Base-by-base conservation (phyloP, 1,140 invertebrate species). In the Ptiloglossa arizonensis region DNA sequence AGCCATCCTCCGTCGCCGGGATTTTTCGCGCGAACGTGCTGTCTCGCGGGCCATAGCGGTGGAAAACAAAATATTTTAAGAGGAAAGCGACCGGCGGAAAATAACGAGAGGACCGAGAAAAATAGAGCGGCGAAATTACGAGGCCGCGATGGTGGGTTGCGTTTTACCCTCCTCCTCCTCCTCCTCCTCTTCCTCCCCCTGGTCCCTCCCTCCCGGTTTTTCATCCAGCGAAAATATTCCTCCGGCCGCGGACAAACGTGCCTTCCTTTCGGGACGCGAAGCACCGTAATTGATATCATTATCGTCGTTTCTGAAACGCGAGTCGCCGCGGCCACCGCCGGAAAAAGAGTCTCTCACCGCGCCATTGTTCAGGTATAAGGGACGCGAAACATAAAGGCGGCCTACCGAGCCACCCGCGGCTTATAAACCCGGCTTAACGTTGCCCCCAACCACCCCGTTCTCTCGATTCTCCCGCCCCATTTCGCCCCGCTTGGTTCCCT, bases 391-490 rank as follows among this genome's bases (percentile, higher is more conserved):
- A 73, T 86, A 83, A 86, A 86, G 67, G 71, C 46, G 44, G 52
- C 68, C 80, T 82, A 79, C 50, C 81, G 70, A 84, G 76, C 74
- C 84, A 35, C 32, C 69, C 64, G 78, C 73, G 82, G 82, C 77
- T 82, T 87, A 86, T 87, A 86, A 86, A 86, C 74, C 77, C 80
- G 59, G 67, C 80, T 87, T 87, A 80, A 83, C 80, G 79, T 81
- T 22, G 24, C 46, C 60, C 5, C n/a, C n/a, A n/a, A n/a, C n/a
- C 50, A 9, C 59, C 35, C 76, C 15, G 19, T 32, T n/a, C 46
- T 19, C 19, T 15, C 22, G 11, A 29, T 69, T 69, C 17, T 35
- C 32, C 35, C 57, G 1, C 24, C 63, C 5, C 38, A 35, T 9
- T 29, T n/a, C 19, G 4, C n/a, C 8, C 29, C 3, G 6, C 24